Base-by-base conservation (phyloP, 1,140 invertebrate genomes). In the Carposina sasakii region DNA sequence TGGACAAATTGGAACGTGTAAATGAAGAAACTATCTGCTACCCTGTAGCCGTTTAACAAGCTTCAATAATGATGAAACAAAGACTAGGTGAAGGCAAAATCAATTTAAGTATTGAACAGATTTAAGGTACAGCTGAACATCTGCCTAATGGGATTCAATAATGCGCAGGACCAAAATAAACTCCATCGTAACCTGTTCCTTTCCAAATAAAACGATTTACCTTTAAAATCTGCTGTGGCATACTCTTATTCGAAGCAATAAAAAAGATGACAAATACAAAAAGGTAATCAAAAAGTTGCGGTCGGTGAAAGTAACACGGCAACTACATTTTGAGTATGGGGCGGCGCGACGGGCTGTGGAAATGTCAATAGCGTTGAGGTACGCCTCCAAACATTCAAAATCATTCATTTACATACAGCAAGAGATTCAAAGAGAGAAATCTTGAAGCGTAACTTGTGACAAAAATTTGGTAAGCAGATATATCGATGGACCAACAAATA, bases 1-100 rank as follows among this genome's bases (percentile, higher is more conserved):
- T 78, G 70, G 54, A 67, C 68, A 64, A 78, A 76, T 60, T 78
- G 68, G 77, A 71, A 77, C 74, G 70, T 75, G 71, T 67, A 75
- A 81, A 76, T 75, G 69, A 72, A 76, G 63, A 72, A 71, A 65
- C 67, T 58, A 71, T 75, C 73, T 57, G 57, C 58, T 62, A 60
- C 67, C 63, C 65, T 67, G 56, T 64, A 65, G 65, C 65, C 58
- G 61, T 64, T 75, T 73, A 75, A 71, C 70, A 64, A 61, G 57
- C 61, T 44, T 48, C 52, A 58, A 28, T 55, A 57, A 49, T 75
- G 53, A 72, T 60, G 66, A 68, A 76, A 76, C 61, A 61, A 74
- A 66, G 60, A 71, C 48, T 66, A 58, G 19, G 19, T 57, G 71
- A 81, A 76, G 73, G 75, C 62, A 67, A 81, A 64, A 72, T 77